phyloP scores from a whole-genome alignment of 1,140 invertebrate species.

The Asbolus verrucosus region DNA sequence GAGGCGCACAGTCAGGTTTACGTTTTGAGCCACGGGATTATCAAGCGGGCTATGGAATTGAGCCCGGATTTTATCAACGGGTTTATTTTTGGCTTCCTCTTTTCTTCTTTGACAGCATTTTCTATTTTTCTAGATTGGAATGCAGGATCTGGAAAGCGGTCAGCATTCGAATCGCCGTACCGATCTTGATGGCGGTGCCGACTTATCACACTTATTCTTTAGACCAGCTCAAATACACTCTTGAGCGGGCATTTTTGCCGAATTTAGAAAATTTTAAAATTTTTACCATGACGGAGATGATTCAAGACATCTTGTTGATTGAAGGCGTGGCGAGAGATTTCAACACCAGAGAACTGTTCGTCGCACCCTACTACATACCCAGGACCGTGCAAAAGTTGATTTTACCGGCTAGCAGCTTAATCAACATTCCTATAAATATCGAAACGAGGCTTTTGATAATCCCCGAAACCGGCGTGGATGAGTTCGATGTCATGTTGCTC shows the following conservation, averaged over 20 bases:
- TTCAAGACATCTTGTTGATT: slow-evolving; percentile 56
- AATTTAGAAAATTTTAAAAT: slow-evolving; percentile 44
- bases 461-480: not conserved
- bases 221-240: slow-evolving; percentile 54
- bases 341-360: slow-evolving; percentile 45
- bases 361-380: slow-evolving; percentile 54
- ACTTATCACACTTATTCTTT: slow-evolving; percentile 54
- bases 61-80: slow-evolving; percentile 44
- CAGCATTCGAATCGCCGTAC: slow-evolving; percentile 50
- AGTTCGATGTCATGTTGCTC: not conserved
- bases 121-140: slow-evolving; percentile 35
- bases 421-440: too few species aligned
- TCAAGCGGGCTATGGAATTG: slow-evolving; percentile 38
- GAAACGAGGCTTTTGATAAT: not conserved
- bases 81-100: too few species aligned
- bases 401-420: slow-evolving; percentile 16
- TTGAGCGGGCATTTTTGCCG: slow-evolving; percentile 58
- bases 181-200: slow-evolving; percentile 54
- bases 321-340: slow-evolving; percentile 51
- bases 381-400: slow-evolving; percentile 43
- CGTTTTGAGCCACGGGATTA: slow-evolving; percentile 18
- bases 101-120: too few species aligned
- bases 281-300: slow-evolving; percentile 49
- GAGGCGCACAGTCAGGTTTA: slow-evolving; percentile 47
- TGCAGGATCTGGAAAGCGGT: slow-evolving; percentile 59